Percentiles rank a stretch among this genome's conserved stretches.
Evolutionary conservation across 2,797 vertebrate genomes (phyloP).

Genomic region (Scarus forsteni): DNA sequence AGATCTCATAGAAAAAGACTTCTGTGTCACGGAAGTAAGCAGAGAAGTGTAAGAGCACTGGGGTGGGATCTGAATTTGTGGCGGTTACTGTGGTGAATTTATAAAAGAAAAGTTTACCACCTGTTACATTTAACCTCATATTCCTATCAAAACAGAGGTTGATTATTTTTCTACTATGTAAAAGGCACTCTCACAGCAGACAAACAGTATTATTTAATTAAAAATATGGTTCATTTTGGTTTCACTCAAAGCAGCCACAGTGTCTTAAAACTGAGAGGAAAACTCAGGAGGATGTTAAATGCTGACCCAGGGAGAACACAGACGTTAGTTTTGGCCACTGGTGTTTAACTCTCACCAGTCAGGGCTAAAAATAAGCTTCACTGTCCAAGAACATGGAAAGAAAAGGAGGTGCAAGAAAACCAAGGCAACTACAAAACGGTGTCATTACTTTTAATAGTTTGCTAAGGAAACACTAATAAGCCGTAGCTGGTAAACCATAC

Average conservation of each 20-base stretch:
- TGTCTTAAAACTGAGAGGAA: conserved; percentile 53
- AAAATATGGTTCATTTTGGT: conserved; percentile 27
- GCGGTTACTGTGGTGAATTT: conserved; percentile 40
- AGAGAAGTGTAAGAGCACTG: background rate
- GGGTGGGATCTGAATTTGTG: conserved; percentile 19
- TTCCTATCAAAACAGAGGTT: conserved; percentile 29
- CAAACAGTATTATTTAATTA: conserved; percentile 23
- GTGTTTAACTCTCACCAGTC: conserved; percentile 66
- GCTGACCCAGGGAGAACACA: conserved; percentile 74
- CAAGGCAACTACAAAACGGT: conserved; percentile 71
- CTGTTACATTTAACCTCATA: conserved; percentile 13
- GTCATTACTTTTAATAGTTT: conserved; percentile 83
- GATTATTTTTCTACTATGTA: conserved; percentile 39
- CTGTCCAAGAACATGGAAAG: conserved; percentile 76
- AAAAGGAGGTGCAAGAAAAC: conserved; percentile 69
- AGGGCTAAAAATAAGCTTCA: conserved; percentile 75
- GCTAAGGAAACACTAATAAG: conserved; percentile 77
- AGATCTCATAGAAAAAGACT: conserved; percentile 34
- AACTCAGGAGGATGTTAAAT: conserved; percentile 62
- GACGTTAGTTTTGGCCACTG: conserved; percentile 66
- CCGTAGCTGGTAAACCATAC: conserved; percentile 78
- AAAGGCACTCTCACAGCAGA: conserved; percentile 14
- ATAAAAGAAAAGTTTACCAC: conserved; percentile 31
- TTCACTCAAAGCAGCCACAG: conserved; percentile 34
- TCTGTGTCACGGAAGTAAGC: conserved; percentile 10